phyloP scores from a whole-genome alignment of 2,797 vertebrate species.

The Sylvia borin region DNA sequence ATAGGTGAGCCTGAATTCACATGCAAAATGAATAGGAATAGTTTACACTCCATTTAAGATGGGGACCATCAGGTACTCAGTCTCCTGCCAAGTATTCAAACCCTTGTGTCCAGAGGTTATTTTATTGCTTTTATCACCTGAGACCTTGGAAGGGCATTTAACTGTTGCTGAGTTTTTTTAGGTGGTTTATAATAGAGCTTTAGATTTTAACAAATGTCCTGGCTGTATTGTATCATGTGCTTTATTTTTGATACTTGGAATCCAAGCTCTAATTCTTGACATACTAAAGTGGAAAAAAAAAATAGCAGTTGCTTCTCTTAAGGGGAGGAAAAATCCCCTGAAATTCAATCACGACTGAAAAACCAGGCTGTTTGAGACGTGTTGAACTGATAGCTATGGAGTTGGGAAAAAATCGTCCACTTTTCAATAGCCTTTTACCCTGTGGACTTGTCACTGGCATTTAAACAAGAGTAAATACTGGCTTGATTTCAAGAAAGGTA shows the following conservation, averaged over 20 bases:
- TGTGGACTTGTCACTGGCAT: neutral
- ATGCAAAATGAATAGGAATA: neutral
- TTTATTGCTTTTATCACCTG: neutral
- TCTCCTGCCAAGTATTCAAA: neutral
- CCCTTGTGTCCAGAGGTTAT: neutral
- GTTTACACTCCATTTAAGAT: neutral
- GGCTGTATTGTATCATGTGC: rapidly evolving
- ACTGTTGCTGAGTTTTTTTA: neutral
- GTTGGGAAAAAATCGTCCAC: rapidly evolving
- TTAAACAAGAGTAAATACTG: neutral
- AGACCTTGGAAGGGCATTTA: neutral
- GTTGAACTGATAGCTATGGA: neutral
- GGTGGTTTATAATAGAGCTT: neutral
- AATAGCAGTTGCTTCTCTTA: neutral
- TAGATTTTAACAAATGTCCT: neutral
- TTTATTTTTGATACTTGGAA: neutral
- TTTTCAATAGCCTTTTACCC: neutral
- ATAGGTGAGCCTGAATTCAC: neutral
- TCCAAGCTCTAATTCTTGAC: neutral
- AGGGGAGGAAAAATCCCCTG: neutral
- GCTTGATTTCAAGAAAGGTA: neutral
- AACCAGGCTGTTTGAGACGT: neutral
- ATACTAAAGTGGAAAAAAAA: neutral
- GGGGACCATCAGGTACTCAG: neutral
- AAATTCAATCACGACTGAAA: neutral